Evolutionary conservation across 2,888 invertebrate species (phyloP).

Genomic region (Liodrosophila aerea): DNA sequence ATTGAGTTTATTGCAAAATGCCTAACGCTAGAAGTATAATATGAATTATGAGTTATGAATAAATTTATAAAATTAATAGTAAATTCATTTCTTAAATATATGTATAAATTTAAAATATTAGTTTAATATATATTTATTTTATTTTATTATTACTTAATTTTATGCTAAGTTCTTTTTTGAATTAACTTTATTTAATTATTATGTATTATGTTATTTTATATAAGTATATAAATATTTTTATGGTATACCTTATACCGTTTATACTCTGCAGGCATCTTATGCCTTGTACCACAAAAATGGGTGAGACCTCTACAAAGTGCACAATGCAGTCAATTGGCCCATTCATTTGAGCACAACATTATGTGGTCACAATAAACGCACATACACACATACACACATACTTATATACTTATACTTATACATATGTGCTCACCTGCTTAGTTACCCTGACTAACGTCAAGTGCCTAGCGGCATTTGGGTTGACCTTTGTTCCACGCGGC

Average conservation of each 20-base stretch:
- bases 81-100: neutral
- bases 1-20: too few species aligned
- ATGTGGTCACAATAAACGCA: slow-evolving; percentile 28
- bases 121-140: neutral
- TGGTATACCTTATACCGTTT: too few species aligned
- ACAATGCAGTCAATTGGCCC: slow-evolving; percentile 44
- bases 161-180: too few species aligned
- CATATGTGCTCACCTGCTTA: slow-evolving; percentile 8
- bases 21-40: too few species aligned
- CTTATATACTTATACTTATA: slow-evolving; percentile 1
- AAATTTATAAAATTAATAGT: too few species aligned
- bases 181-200: slow-evolving; percentile 27
- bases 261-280: slow-evolving; percentile 16
- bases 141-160: neutral
- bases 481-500: slow-evolving; percentile 61
- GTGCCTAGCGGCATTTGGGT: slow-evolving; percentile 52
- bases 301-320: slow-evolving; percentile 28
- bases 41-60: too few species aligned
- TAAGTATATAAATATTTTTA: too few species aligned
- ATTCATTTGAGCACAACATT: slow-evolving; percentile 37
- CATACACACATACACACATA: slow-evolving; percentile 3
- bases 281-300: slow-evolving; percentile 16
- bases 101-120: too few species aligned
- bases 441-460: slow-evolving; percentile 29
- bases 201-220: too few species aligned